Percentiles rank a stretch among this genome's conserved stretches.
Evolutionary conservation across 2,888 invertebrate species (phyloP).

Genomic region (Tubulanus polymorphus): DNA sequence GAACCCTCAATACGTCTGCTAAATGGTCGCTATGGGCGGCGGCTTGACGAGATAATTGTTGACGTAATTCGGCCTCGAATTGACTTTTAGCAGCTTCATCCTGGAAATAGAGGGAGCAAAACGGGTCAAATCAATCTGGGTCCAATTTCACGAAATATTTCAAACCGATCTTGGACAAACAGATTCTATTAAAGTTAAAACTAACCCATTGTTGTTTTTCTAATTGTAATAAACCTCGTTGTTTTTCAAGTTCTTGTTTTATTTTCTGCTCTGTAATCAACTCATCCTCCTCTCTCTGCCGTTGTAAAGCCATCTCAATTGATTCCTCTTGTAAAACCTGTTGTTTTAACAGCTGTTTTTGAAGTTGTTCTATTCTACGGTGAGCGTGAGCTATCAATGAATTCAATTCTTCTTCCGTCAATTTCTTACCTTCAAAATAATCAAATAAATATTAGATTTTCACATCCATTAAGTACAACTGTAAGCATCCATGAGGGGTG

Average conservation of each 20-base stretch:
- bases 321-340: conserved; percentile 59
- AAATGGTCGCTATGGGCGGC: conserved; percentile 75
- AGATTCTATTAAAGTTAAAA: background rate
- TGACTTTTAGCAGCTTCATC: conserved; percentile 31
- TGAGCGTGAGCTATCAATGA: conserved; percentile 75
- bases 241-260: conserved; percentile 67
- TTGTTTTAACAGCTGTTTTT: conserved; percentile 71
- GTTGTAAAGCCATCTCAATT: conserved; percentile 64
- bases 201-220: conserved; percentile 63
- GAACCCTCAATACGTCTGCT: conserved; percentile 60
- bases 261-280: conserved; percentile 58
- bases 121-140: background rate
- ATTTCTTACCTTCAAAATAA: conserved; percentile 47
- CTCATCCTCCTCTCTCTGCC: conserved; percentile 61
- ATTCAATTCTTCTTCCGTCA: conserved; percentile 68
- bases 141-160: background rate
- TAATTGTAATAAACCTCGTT: conserved; percentile 64
- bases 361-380: conserved; percentile 70
- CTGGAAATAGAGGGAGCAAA: conserved; percentile 21
- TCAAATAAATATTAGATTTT: background rate
- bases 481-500: too few relatives aligned
- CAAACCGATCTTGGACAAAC: background rate
- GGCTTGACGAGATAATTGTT: conserved; percentile 76
- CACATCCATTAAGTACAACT: too few relatives aligned
- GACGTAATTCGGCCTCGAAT: conserved; percentile 67